Percentiles rank a stretch among this genome's conserved stretches.
Evolutionary conservation across 2,797 vertebrate genomes (phyloP).

Genomic region (Pelochelys cantorii): DNA sequence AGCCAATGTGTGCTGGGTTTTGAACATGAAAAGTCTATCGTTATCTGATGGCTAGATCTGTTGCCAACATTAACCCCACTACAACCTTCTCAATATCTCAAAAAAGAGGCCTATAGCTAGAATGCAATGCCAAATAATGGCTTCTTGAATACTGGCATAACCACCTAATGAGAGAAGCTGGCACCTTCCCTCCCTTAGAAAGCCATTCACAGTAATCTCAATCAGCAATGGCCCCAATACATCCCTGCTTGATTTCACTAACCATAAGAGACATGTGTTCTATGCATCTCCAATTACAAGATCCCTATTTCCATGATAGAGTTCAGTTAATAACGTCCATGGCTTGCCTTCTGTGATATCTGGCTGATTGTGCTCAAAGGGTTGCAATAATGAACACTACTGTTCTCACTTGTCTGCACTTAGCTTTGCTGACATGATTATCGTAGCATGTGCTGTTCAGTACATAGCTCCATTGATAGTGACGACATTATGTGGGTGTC

Average conservation of each 20-base stretch:
- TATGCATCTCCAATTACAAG: neutral
- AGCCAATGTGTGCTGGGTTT: neutral
- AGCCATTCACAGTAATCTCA: neutral
- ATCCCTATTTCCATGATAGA: neutral
- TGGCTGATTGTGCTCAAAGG: neutral
- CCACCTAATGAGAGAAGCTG: neutral
- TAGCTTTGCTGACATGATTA: neutral
- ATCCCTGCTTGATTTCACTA: neutral
- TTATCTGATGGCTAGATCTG: neutral
- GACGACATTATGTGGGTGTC: neutral
- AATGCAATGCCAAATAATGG: rapidly evolving
- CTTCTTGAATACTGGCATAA: neutral
- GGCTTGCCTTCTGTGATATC: neutral
- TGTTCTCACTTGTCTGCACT: neutral
- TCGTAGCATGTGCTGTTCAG: neutral
- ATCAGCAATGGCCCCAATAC: neutral
- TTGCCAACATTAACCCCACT: neutral
- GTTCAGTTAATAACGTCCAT: neutral
- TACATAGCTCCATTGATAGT: neutral
- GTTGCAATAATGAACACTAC: neutral
- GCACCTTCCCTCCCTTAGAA: neutral
- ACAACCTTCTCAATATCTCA: neutral
- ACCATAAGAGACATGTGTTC: neutral
- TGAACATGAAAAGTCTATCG: neutral
- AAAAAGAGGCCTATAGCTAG: neutral